Evolutionary conservation across 2,113 vertebrate genomes (phyloP).

Genomic region (Bujurquina vittata): DNA sequence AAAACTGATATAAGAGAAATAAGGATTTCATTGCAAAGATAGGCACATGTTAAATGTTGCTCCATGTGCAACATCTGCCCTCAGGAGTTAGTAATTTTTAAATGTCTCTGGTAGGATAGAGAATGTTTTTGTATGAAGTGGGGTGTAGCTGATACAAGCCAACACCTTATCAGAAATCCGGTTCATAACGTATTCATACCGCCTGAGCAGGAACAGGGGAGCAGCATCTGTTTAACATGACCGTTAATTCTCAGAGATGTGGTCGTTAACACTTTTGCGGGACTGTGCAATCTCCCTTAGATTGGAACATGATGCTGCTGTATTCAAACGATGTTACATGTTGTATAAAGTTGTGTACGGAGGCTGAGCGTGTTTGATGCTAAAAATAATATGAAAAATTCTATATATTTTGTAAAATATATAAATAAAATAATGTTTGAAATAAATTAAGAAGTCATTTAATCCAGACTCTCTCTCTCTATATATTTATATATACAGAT

Average conservation of each 20-base stretch:
- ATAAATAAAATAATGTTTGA: background rate
- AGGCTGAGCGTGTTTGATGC: background rate
- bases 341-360: background rate
- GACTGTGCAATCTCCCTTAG: background rate
- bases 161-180: slow-evolving; percentile 27
- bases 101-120: slow-evolving; percentile 34
- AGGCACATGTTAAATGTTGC: slow-evolving; percentile 64
- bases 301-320: background rate
- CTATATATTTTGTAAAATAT: background rate
- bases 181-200: slow-evolving; percentile 57
- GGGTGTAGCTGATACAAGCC: slow-evolving; percentile 18
- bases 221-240: background rate
- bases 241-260: background rate
- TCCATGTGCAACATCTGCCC: slow-evolving; percentile 66
- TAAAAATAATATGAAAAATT: background rate
- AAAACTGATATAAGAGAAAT: slow-evolving; percentile 45
- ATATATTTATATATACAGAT: background rate
- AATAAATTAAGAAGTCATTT: background rate
- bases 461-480: background rate
- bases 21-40: slow-evolving; percentile 33
- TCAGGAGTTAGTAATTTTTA: slow-evolving; percentile 66
- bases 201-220: slow-evolving; percentile 49
- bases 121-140: slow-evolving; percentile 45
- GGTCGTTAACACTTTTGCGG: background rate
- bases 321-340: background rate